These are phyloP conservation scores for Biston betularia DNA, from an alignment of 2,888 invertebrate species.

Conservation along the genomic window DNA sequence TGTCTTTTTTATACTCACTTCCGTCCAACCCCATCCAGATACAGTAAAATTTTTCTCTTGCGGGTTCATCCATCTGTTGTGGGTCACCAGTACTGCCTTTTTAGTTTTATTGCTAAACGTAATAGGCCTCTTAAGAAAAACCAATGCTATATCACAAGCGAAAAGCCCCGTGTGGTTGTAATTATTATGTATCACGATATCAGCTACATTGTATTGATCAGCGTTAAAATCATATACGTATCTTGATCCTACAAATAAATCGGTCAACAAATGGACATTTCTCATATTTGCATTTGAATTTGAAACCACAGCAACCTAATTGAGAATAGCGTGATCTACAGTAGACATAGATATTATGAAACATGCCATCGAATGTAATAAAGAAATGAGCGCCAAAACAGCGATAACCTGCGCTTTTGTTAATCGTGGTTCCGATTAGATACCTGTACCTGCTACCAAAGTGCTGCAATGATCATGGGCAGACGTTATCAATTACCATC, in stretches of 20 bases:
- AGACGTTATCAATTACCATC: no score
- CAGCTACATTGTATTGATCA: constrained; percentile 48
- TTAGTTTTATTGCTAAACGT: constrained; percentile 51
- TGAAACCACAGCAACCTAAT: no score
- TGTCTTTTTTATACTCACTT: constrained; percentile 49
- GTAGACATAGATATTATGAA: no score
- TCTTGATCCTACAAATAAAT: constrained; percentile 57
- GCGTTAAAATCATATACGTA: constrained; percentile 60
- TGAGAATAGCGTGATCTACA: no score
- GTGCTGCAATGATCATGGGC: no score
- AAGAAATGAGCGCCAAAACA: no score
- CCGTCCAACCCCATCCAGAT: constrained; percentile 71
- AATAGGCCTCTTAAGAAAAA: constrained; percentile 59
- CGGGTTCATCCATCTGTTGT: constrained; percentile 62
- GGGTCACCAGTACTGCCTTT: constrained; percentile 60
- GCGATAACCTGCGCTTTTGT: no score
- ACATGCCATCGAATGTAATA: no score
- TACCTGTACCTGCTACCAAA: no score
- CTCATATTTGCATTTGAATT: neutral
- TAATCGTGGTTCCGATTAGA: no score
- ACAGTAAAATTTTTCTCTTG: constrained; percentile 55
- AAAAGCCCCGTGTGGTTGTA: constrained; percentile 61
- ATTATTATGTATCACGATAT: constrained; percentile 57
- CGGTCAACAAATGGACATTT: neutral
- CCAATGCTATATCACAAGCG: constrained; percentile 66